These are phyloP conservation scores for Microdon myrmicae DNA, from an alignment of 2,888 invertebrate species.

Conservation along the genomic window DNA sequence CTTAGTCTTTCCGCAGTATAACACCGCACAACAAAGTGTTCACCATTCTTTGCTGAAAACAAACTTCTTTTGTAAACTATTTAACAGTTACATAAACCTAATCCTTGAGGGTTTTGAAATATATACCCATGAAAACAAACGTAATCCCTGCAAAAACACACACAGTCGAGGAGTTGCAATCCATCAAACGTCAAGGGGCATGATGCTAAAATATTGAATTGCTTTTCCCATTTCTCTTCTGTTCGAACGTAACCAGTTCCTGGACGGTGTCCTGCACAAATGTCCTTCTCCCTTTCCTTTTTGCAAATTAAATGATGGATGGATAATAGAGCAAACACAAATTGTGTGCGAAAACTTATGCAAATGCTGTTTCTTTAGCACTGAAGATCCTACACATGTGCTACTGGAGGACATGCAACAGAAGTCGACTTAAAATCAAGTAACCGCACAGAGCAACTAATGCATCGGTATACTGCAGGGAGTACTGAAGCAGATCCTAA, in stretches of 20 bases:
- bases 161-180: slow-evolving; percentile 27
- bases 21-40: no score
- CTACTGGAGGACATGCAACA: slow-evolving; percentile 22
- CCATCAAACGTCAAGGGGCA: slow-evolving; percentile 48
- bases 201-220: slow-evolving; percentile 49
- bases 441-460: slow-evolving; percentile 43
- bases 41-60: no score
- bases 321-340: slow-evolving; percentile 46
- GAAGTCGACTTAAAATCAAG: slow-evolving; percentile 37
- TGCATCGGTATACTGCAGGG: no score
- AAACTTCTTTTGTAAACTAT: slow-evolving; percentile 35
- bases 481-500: neutral
- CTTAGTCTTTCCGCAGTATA: no score
- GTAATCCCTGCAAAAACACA: no score
- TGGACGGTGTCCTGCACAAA: neutral
- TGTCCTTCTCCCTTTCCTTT: slow-evolving; percentile 21
- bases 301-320: slow-evolving; percentile 50
- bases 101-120: no score
- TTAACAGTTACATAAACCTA: no score
- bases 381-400: slow-evolving; percentile 39
- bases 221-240: no score
- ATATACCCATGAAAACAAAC: slow-evolving; percentile 28
- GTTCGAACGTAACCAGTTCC: neutral
- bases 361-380: slow-evolving; percentile 42
- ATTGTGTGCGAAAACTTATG: slow-evolving; percentile 52